Percentiles rank a stretch among this genome's conserved stretches.
phyloP scores from a whole-genome alignment of 2,797 vertebrate genomes.

The Rhynchotus rufescens region DNA sequence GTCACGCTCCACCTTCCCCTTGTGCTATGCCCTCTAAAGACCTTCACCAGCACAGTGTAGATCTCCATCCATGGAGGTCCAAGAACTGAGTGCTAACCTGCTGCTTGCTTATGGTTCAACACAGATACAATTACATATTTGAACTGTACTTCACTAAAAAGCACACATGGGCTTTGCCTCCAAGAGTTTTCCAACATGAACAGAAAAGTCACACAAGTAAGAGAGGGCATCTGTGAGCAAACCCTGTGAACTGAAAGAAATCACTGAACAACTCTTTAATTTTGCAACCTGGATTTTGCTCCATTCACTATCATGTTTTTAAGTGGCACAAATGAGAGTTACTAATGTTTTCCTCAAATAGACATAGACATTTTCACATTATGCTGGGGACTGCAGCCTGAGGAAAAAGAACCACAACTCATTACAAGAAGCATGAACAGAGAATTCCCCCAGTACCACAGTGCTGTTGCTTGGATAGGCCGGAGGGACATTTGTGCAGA shows the following conservation, averaged over 20 bases:
- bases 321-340: background rate
- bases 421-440: background rate
- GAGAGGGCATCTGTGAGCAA: background rate
- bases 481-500: background rate
- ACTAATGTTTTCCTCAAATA: constrained; percentile 18
- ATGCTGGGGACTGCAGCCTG: background rate
- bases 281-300: background rate
- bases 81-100: fast-evolving
- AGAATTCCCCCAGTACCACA: background rate
- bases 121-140: too few species aligned
- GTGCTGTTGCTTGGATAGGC: background rate
- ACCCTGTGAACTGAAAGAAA: background rate
- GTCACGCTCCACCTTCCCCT: background rate
- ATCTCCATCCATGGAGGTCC: background rate
- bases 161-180: background rate
- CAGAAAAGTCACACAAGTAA: background rate
- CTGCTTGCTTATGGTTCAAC: background rate
- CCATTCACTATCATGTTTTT: background rate
- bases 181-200: background rate
- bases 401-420: constrained; percentile 5
- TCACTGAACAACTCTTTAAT: background rate
- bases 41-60: background rate
- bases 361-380: constrained; percentile 1
- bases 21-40: fast-evolving
- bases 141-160: background rate